Percentiles rank a stretch among this genome's conserved stretches.
Evolutionary conservation across 1,140 invertebrate species (phyloP).

Genomic region (Lepidostoma basale): DNA sequence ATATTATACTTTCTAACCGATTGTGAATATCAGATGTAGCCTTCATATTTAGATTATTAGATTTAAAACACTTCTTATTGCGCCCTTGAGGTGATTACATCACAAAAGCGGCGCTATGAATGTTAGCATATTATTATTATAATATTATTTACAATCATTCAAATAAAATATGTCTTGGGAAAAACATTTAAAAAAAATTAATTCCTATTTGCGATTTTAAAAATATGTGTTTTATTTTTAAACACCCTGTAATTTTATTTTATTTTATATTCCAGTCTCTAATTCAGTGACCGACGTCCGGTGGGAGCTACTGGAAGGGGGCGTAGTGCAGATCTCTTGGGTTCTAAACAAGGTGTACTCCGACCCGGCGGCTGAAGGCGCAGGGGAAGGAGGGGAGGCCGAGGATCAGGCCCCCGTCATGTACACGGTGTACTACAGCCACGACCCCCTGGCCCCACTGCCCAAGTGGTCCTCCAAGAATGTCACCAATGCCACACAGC

Average conservation of each 20-base stretch:
- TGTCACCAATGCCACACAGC: constrained; percentile 47
- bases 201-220: not conserved
- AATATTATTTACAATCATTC: not conserved
- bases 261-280: constrained; percentile 29
- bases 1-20: no score
- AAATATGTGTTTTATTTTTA: not conserved
- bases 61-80: no score
- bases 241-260: constrained; percentile 5
- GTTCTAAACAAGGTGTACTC: constrained; percentile 1
- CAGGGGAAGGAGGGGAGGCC: not conserved
- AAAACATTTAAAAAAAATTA: not conserved
- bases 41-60: no score
- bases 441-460: constrained; percentile 48
- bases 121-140: no score
- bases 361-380: not conserved
- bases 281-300: constrained; percentile 38
- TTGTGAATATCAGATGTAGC: no score
- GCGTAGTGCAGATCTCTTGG: constrained; percentile 39
- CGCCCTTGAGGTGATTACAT: no score
- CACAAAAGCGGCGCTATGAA: no score
- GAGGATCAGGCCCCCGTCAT: not conserved
- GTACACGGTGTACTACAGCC: constrained; percentile 52
- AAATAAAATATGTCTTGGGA: not conserved
- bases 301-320: constrained; percentile 33
- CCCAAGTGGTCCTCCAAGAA: constrained; percentile 50